Evolutionary conservation across 2,113 vertebrate genomes (phyloP).

Genomic region (Paramisgurnus dabryanus): DNA sequence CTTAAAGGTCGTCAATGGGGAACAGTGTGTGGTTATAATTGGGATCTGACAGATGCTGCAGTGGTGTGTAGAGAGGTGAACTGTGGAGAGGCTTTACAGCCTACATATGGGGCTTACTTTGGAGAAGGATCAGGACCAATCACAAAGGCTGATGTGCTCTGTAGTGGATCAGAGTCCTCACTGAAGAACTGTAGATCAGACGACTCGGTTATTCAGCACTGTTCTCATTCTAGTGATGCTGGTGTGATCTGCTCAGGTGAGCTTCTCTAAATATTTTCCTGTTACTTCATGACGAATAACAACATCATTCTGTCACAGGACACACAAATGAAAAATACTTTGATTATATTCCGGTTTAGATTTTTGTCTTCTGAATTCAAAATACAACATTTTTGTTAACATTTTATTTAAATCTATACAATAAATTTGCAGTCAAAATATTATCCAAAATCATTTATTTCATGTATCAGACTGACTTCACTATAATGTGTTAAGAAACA

Average conservation of each 20-base stretch:
- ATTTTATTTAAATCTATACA: no score
- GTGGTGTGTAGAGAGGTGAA: slow-evolving; percentile 6
- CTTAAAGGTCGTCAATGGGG: slow-evolving; percentile 4
- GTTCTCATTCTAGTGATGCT: slow-evolving; percentile 32
- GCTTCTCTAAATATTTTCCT: background rate
- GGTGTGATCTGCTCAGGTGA: slow-evolving; percentile 44
- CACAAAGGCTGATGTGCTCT: background rate
- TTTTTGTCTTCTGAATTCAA: no score
- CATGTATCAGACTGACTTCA: no score
- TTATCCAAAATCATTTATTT: no score
- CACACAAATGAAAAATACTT: no score
- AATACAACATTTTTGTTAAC: no score
- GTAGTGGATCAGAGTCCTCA: slow-evolving; percentile 43
- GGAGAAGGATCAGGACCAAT: background rate
- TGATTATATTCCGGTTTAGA: no score
- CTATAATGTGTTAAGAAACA: no score
- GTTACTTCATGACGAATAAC: no score
- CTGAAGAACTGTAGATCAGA: slow-evolving; percentile 28
- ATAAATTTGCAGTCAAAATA: no score
- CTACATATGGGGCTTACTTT: slow-evolving; percentile 18
- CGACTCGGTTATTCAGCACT: background rate
- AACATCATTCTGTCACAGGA: no score
- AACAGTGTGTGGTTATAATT: slow-evolving; percentile 11
- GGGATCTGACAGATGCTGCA: slow-evolving; percentile 7
- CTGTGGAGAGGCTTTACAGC: background rate